These are phyloP conservation scores for Ictalurus punctatus DNA, from an alignment of 2,113 vertebrate species.

Conservation along the genomic window DNA sequence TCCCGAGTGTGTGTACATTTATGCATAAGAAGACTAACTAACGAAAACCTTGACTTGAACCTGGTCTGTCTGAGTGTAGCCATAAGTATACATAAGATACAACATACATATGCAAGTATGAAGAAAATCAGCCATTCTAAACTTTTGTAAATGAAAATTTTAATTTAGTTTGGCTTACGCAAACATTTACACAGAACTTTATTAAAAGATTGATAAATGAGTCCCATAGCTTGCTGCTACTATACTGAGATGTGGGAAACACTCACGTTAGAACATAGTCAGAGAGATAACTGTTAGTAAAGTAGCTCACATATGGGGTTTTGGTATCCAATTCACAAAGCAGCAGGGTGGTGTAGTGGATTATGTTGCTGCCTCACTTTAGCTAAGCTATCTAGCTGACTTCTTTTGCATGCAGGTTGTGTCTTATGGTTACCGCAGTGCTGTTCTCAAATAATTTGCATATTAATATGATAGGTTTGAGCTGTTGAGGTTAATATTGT, in stretches of 20 bases:
- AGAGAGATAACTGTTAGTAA: neutral
- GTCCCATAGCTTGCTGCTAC: no score
- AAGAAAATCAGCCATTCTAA: neutral
- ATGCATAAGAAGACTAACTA: no score
- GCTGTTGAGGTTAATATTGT: neutral
- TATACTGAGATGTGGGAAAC: no score
- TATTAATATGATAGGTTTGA: neutral
- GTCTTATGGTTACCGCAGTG: neutral
- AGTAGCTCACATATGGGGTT: neutral
- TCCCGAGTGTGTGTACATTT: no score
- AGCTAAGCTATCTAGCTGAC: no score
- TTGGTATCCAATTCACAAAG: neutral
- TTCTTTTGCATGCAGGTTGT: no score
- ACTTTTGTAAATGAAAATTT: neutral
- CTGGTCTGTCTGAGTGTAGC: neutral
- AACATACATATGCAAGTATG: neutral
- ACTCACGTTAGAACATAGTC: neutral
- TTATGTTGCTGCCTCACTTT: no score
- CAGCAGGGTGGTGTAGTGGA: neutral
- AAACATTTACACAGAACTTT: neutral
- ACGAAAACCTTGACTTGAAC: neutral
- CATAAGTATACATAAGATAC: neutral
- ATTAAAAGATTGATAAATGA: neutral
- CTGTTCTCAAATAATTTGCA: neutral
- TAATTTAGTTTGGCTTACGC: neutral